phyloP scores from a whole-genome alignment of 2,888 invertebrate species.

The Malthinus flaveolus region DNA sequence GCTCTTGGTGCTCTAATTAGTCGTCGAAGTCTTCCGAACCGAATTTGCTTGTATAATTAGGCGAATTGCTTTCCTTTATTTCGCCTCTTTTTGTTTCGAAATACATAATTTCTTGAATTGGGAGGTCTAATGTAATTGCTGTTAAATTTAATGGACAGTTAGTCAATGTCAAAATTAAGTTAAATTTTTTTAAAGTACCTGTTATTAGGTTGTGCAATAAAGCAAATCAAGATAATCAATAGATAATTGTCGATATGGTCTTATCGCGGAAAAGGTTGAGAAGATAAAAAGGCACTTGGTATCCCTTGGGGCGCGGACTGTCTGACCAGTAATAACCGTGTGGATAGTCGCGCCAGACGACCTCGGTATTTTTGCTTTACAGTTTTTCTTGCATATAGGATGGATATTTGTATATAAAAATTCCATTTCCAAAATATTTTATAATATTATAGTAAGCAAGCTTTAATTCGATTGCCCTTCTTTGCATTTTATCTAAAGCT shows the following conservation, averaged over 20 bases:
- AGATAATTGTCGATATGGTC: conserved; percentile 34
- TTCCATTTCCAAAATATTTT: too few species aligned
- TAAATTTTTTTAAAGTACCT: background rate
- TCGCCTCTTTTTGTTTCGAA: too few species aligned
- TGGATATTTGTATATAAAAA: too few species aligned
- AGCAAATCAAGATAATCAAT: conserved; percentile 26
- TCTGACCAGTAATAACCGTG: conserved; percentile 40
- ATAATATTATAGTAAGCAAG: too few species aligned
- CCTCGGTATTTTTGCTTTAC: conserved; percentile 20
- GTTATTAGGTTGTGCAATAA: conserved; percentile 9
- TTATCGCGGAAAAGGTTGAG: conserved; percentile 34
- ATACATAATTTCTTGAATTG: too few species aligned
- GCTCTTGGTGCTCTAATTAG: too few species aligned
- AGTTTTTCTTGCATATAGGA: background rate
- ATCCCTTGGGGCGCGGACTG: conserved; percentile 41
- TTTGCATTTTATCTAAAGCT: background rate
- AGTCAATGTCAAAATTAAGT: too few species aligned
- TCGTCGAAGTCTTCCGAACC: too few species aligned
- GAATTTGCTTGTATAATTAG: too few species aligned
- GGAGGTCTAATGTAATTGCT: too few species aligned
- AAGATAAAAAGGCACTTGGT: conserved; percentile 34
- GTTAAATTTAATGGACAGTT: too few species aligned
- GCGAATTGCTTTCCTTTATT: too few species aligned
- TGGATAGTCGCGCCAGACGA: conserved; percentile 36
- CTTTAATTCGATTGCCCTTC: background rate